Conservation (phyloP, 2,888 invertebrate genomes). For the Euzophera pinguis region DNA sequence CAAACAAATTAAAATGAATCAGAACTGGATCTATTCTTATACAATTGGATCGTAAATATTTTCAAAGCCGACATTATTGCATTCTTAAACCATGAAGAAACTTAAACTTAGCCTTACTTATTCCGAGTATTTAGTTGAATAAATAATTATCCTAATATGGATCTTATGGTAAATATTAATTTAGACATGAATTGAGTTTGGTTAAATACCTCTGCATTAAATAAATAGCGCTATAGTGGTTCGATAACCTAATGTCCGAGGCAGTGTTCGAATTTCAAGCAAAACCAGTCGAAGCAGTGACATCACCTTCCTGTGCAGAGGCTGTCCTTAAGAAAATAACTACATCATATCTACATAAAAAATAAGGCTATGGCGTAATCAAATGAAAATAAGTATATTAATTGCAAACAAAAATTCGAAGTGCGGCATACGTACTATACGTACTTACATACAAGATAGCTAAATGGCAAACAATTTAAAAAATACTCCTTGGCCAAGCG, state of each 20-base stretch:
- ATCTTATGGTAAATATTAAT: too few species aligned
- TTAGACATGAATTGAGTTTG: too few species aligned
- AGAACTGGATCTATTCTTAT: background rate
- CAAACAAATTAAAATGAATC: slow-evolving; percentile 42
- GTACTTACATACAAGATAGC: too few species aligned
- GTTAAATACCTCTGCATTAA: slow-evolving; percentile 20
- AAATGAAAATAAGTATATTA: background rate
- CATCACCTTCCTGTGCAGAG: slow-evolving; percentile 74
- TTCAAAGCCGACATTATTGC: background rate
- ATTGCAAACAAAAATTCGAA: background rate
- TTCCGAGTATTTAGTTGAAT: background rate
- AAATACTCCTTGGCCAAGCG: too few species aligned
- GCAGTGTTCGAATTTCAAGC: slow-evolving; percentile 67
- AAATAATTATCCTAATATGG: background rate
- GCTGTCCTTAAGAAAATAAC: slow-evolving; percentile 50
- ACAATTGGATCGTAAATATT: slow-evolving; percentile 3
- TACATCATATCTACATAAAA: background rate
- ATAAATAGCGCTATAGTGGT: slow-evolving; percentile 26
- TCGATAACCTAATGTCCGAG: slow-evolving; percentile 46
- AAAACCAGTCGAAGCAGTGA: slow-evolving; percentile 73
- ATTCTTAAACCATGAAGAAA: background rate
- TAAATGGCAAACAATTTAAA: too few species aligned
- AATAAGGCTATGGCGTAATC: slow-evolving; percentile 16
- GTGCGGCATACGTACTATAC: too few species aligned
- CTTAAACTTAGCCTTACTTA: background rate